phyloP scores from a whole-genome alignment of 1,140 invertebrate species.

The Papilio aristodemus region DNA sequence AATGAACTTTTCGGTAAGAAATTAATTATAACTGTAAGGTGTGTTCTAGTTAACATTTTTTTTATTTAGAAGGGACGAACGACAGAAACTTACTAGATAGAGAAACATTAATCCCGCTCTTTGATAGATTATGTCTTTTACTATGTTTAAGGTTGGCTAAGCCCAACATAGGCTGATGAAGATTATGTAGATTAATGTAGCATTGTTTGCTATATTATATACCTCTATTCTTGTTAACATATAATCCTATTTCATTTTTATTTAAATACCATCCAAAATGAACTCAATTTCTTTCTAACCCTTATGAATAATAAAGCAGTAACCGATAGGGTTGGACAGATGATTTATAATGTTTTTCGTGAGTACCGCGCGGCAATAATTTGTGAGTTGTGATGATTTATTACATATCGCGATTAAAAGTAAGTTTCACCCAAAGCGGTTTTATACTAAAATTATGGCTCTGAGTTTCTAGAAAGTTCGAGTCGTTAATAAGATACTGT shows the following conservation, averaged over 20 bases:
- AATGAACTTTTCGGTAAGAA: too few species aligned
- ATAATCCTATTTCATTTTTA: background rate
- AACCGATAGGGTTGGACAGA: slow-evolving; percentile 29
- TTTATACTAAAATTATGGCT: slow-evolving; percentile 3
- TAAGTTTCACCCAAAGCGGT: background rate
- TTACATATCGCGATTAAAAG: slow-evolving; percentile 25
- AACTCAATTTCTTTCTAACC: slow-evolving; percentile 19
- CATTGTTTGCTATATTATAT: background rate
- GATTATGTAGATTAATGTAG: too few species aligned
- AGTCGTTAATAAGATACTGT: slow-evolving; percentile 3
- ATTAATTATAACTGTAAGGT: too few species aligned
- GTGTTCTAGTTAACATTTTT: too few species aligned
- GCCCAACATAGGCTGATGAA: too few species aligned
- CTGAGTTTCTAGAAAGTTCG: background rate
- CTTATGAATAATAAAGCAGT: slow-evolving; percentile 26
- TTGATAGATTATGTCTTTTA: too few species aligned
- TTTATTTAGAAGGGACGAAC: too few species aligned
- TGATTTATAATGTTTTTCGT: slow-evolving; percentile 31
- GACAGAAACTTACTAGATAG: too few species aligned
- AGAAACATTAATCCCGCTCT: too few species aligned
- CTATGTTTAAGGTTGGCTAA: too few species aligned
- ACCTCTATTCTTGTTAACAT: background rate
- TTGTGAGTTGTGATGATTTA: slow-evolving; percentile 24
- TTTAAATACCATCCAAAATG: slow-evolving; percentile 9
- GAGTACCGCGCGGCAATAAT: slow-evolving; percentile 20